Base-by-base conservation (phyloP, 2,797 vertebrate genomes). In the Cynopterus sphinx region DNA sequence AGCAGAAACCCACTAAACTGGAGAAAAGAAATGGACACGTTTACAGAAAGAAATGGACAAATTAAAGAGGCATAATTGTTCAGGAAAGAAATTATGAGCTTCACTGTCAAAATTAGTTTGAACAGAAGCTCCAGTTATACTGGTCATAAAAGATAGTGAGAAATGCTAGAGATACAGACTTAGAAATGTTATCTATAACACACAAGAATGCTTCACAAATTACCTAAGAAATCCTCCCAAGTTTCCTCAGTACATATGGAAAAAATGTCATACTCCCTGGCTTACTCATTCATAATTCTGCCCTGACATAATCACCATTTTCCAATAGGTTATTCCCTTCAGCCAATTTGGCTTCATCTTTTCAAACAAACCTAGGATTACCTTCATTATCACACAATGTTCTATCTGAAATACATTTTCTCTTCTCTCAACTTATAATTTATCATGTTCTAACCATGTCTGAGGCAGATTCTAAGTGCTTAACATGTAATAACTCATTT, bases 31-130 rank as follows among this genome's bases (percentile, higher is more conserved):
- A 19, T 73, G 31, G 21, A 49, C 63, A 74, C 17, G 16, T 71
- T 89, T 93, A 95, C 22, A 79, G 83, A 85, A 86, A 86, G 24
- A 96, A 96, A 93, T 7, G 33, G 41, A 36, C 61, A 81, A 61
- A 83, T 53, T 78, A 88, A 78, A 94, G 31, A 87, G 33, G 36
- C n/a, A 65, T 63, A 79, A 83, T 53, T 33, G 53, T 71, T 92
- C 74, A 75, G 13, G 28, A 82, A 3, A 93, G 36, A 81, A 43
- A 77, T 51, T 33, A 85, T 65, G 43, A 94, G 43, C 33, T 68
- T 81, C 63, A 46, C 2, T 91, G 65, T 33, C 68, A 87, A 95
- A 85, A 92, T 79, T 33, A 59, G 17, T 78, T 28, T 88, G 81
- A 90, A 94, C 0, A 84, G 41, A 82, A 88, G 33, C 57, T 95